phyloP scores from a whole-genome alignment of 2,797 vertebrate species.

The Momotus momota region DNA sequence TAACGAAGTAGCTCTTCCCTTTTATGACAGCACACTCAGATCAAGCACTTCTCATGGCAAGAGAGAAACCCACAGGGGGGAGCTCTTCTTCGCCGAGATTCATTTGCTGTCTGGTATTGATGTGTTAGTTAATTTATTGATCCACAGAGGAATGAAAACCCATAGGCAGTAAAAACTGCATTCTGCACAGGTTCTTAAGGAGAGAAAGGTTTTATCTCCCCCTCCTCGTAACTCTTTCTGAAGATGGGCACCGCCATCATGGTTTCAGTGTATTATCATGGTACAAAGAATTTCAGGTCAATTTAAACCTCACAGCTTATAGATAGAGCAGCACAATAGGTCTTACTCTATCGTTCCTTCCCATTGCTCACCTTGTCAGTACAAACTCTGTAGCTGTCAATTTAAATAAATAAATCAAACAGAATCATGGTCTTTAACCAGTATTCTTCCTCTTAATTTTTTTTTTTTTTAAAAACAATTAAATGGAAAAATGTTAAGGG shows the following conservation, averaged over 20 bases:
- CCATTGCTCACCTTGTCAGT: not conserved
- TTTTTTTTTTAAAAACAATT: not conserved
- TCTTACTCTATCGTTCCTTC: not conserved
- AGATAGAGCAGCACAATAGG: not conserved
- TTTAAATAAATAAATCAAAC: not conserved
- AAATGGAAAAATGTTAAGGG: not conserved
- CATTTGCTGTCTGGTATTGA: constrained; percentile 70
- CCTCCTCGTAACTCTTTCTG: not conserved
- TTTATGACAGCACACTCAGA: constrained; percentile 66
- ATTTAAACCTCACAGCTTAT: not conserved
- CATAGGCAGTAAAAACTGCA: constrained; percentile 42
- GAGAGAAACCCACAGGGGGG: constrained; percentile 41
- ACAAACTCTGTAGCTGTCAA: not conserved
- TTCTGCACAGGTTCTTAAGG: not conserved
- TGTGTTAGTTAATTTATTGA: constrained; percentile 73
- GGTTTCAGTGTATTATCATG: not conserved
- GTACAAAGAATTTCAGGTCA: not conserved
- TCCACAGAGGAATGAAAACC: constrained; percentile 46
- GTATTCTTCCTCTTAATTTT: not conserved
- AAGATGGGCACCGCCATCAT: not conserved
- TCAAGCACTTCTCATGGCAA: constrained; percentile 68
- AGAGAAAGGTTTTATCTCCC: not conserved
- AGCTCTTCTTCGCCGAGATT: constrained; percentile 64
- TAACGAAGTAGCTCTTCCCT: constrained; percentile 64
- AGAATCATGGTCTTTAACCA: not conserved